Percentiles rank a stretch among this genome's conserved stretches.
Conservation (phyloP, 2,888 invertebrate genomes). For the Abrostola triplasia region DNA sequence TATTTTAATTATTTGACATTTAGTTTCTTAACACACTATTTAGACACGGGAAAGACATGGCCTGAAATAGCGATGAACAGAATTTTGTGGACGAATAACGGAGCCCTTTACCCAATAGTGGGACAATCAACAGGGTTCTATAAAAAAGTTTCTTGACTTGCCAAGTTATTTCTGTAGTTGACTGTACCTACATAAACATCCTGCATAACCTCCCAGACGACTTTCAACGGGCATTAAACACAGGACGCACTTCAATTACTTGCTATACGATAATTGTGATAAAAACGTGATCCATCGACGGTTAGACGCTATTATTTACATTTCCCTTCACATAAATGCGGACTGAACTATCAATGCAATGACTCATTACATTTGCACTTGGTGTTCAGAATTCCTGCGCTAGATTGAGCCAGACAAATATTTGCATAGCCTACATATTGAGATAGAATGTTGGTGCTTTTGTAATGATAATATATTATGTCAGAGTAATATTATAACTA, state of each 20-base stretch:
- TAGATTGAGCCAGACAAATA: conserved; percentile 1
- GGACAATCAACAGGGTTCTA: too few relatives aligned
- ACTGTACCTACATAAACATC: conserved; percentile 44
- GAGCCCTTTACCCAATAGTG: too few relatives aligned
- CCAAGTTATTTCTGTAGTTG: too few relatives aligned
- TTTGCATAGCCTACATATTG: conserved; percentile 1
- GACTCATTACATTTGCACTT: background rate
- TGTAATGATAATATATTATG: background rate
- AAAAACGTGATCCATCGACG: conserved; percentile 19
- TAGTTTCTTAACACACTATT: too few relatives aligned
- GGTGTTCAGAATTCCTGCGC: background rate
- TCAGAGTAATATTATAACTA: too few relatives aligned
- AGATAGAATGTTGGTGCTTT: background rate
- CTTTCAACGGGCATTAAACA: conserved; percentile 54
- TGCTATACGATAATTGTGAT: conserved; percentile 34
- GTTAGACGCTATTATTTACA: conserved; percentile 17
- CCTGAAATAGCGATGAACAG: too few relatives aligned
- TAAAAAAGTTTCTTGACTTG: too few relatives aligned
- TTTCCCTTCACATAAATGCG: conserved; percentile 3
- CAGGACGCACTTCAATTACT: conserved; percentile 45
- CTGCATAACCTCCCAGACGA: conserved; percentile 57
- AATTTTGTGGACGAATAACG: too few relatives aligned
- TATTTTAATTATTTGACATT: too few relatives aligned
- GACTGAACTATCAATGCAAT: background rate
- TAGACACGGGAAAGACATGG: too few relatives aligned